Percentiles rank a stretch among this genome's conserved stretches.
phyloP scores from a whole-genome alignment of 2,888 invertebrate genomes.

The Idaea straminata region DNA sequence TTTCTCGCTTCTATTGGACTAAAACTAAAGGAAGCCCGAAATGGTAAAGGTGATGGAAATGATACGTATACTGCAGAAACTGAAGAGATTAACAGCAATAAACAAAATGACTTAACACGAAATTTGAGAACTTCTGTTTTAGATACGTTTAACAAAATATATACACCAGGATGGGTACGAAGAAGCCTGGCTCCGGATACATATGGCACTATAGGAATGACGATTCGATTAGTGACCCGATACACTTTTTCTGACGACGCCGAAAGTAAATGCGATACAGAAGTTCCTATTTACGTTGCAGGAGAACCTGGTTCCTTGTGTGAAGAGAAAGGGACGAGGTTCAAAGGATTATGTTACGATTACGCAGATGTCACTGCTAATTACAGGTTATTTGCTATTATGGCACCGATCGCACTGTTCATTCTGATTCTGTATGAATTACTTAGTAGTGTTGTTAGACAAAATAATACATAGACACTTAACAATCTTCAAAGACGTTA shows the following conservation, averaged over 20 bases:
- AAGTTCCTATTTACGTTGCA: constrained; percentile 50
- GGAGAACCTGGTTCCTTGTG: constrained; percentile 59
- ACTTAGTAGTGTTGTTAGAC: constrained; percentile 68
- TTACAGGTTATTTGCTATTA: constrained; percentile 61
- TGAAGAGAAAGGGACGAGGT: constrained; percentile 53
- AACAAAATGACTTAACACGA: not conserved
- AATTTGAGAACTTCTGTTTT: constrained; percentile 39
- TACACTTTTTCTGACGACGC: constrained; percentile 53
- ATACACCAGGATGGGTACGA: constrained; percentile 45
- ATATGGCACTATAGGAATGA: constrained; percentile 53
- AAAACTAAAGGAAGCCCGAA: constrained; percentile 21
- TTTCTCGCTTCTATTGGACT: constrained; percentile 45
- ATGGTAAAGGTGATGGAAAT: constrained; percentile 3
- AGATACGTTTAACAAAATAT: constrained; percentile 46
- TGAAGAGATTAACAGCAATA: not conserved
- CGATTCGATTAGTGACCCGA: constrained; percentile 57
- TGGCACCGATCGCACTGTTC: constrained; percentile 63
- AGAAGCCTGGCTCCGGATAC: constrained; percentile 24
- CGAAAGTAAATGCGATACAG: constrained; percentile 52
- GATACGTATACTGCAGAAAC: not conserved
- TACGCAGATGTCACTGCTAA: constrained; percentile 62
- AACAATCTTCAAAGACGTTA: not conserved
- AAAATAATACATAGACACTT: constrained; percentile 44
- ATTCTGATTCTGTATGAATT: constrained; percentile 67
- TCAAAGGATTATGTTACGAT: constrained; percentile 57